Evolutionary conservation across 2,888 invertebrate species (phyloP).

Genomic region (Sphaeridia pumilis): DNA sequence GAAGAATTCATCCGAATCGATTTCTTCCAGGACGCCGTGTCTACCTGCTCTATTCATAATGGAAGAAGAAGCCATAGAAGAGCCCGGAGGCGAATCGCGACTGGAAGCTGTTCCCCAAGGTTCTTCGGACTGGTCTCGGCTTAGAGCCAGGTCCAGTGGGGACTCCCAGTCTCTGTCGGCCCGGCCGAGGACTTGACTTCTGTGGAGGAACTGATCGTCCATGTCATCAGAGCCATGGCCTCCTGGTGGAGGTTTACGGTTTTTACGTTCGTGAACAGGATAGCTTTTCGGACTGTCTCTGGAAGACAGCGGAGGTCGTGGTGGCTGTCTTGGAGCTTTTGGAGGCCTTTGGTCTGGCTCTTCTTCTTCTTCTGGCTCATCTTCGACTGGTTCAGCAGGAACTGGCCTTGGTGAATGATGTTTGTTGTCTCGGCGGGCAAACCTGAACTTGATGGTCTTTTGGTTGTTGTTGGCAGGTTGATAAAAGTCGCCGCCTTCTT

Average conservation of each 20-base stretch:
- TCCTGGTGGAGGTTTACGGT: constrained; percentile 17
- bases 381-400: neutral
- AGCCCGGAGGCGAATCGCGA: constrained; percentile 24
- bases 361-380: neutral
- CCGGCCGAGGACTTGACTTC: constrained; percentile 27
- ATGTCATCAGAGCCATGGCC: constrained; percentile 28
- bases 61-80: constrained; percentile 31
- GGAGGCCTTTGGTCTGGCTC: neutral
- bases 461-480: neutral
- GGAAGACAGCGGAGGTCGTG: neutral
- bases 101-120: constrained; percentile 23
- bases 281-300: neutral
- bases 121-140: constrained; percentile 33
- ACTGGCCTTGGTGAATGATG: too few relatives aligned
- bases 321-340: neutral
- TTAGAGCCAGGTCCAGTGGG: constrained; percentile 26
- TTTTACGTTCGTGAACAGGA: neutral
- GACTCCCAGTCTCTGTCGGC: constrained; percentile 36
- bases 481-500: constrained; percentile 33
- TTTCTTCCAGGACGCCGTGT: constrained; percentile 59
- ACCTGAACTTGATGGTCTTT: constrained; percentile 18
- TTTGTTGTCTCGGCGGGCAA: constrained; percentile 9
- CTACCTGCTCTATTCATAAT: constrained; percentile 20
- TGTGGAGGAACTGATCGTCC: constrained; percentile 4
- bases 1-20: constrained; percentile 78